phyloP scores from a whole-genome alignment of 2,888 invertebrate species.

The Acanthoscelides obtectus region DNA sequence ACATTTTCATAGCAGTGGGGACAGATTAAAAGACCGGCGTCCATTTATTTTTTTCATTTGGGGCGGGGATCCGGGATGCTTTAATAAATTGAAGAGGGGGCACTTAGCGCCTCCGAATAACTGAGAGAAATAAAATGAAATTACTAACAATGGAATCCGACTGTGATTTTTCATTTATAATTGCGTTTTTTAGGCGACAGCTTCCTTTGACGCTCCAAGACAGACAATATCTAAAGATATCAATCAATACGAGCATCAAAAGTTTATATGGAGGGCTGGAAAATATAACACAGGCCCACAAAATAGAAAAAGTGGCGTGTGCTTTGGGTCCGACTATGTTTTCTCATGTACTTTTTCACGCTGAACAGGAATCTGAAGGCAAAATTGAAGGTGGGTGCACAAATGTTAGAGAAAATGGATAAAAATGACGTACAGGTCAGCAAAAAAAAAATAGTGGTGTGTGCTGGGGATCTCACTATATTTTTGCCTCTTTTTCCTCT shows the following conservation, averaged over 20 bases:
- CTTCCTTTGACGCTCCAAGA: background rate
- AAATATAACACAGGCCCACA: no score
- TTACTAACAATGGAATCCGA: background rate
- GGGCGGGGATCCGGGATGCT: background rate
- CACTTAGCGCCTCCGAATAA: background rate
- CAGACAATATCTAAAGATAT: background rate
- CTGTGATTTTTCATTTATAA: background rate
- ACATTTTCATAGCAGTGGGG: background rate
- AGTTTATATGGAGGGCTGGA: no score
- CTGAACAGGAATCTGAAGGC: no score
- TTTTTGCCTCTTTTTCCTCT: no score
- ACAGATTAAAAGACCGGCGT: background rate
- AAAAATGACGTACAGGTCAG: no score
- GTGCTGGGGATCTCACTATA: no score
- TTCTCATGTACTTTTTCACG: no score
- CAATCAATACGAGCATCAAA: background rate
- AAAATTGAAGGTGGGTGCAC: no score
- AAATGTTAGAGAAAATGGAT: no score
- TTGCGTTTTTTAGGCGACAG: background rate
- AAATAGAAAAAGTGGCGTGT: no score
- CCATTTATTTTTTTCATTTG: background rate
- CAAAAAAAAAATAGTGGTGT: no score
- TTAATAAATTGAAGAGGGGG: background rate
- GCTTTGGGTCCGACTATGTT: no score
- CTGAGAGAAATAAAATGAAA: background rate